These are phyloP conservation scores for Amphiprion percula DNA, from an alignment of 2,113 vertebrate genomes.

Conservation along the genomic window DNA sequence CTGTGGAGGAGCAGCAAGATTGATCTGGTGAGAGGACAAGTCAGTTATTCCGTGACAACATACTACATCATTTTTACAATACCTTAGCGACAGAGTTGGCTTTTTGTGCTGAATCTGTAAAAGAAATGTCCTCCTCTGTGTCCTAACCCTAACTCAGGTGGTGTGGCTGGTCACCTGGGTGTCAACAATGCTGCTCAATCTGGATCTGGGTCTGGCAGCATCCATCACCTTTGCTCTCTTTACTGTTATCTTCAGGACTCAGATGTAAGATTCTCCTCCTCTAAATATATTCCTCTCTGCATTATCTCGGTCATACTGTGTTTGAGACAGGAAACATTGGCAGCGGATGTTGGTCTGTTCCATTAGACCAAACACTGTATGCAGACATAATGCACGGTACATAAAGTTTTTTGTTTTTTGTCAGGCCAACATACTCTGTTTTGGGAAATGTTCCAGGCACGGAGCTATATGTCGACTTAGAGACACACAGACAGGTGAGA, in stretches of 20 bases:
- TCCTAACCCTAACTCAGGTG: constrained; percentile 68
- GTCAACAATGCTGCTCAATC: constrained; percentile 90
- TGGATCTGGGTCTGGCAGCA: constrained; percentile 91
- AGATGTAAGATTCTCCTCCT: constrained; percentile 84
- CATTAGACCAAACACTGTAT: neutral
- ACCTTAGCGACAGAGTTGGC: neutral
- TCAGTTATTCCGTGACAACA: neutral
- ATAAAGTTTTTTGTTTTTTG: constrained; percentile 6
- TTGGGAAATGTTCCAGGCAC: constrained; percentile 91
- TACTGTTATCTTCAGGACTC: constrained; percentile 92
- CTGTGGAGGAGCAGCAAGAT: constrained; percentile 90
- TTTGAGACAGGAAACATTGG: neutral
- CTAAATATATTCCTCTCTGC: neutral
- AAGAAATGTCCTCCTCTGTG: neutral
- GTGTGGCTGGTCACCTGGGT: constrained; percentile 94
- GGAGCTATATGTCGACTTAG: constrained; percentile 90
- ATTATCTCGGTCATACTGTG: neutral
- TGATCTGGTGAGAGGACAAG: constrained; percentile 89
- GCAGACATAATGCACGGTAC: neutral
- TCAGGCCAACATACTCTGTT: constrained; percentile 92
- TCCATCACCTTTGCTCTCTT: constrained; percentile 90
- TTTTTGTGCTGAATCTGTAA: neutral
- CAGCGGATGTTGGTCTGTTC: neutral
- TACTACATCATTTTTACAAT: neutral
- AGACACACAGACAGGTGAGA: constrained; percentile 88